Conservation (phyloP, 2,797 vertebrate genomes). For the Kryptopterus vitreolus region DNA sequence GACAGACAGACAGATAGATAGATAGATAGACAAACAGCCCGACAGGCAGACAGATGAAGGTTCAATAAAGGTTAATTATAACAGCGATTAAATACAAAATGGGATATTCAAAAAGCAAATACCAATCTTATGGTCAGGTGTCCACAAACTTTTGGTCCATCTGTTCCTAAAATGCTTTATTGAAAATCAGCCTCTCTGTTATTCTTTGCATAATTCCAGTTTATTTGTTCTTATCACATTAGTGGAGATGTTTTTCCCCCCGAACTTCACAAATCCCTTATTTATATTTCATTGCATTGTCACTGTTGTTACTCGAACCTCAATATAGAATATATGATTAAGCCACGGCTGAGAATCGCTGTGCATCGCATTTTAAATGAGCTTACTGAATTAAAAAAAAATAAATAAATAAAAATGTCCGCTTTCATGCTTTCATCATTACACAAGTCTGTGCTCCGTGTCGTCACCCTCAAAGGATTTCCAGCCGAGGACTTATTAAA, state of each 20-base stretch:
- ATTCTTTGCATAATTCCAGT: no score
- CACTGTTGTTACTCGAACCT: constrained; percentile 59
- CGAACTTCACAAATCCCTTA: neutral
- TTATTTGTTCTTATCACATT: neutral
- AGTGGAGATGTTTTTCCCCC: constrained; percentile 38
- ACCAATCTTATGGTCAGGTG: no score
- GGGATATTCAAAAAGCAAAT: no score
- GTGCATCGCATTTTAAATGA: constrained; percentile 36
- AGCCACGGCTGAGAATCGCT: constrained; percentile 43
- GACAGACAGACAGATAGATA: no score
- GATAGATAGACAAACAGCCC: no score
- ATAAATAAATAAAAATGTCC: constrained; percentile 31
- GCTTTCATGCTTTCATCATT: constrained; percentile 30
- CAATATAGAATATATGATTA: constrained; percentile 65
- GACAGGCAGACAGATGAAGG: no score
- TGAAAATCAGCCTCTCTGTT: no score
- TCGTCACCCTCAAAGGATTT: constrained; percentile 26
- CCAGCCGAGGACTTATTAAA: constrained; percentile 32
- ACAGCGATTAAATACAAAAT: no score
- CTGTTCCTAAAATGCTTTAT: no score
- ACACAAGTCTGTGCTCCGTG: constrained; percentile 36
- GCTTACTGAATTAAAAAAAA: no score
- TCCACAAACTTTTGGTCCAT: no score
- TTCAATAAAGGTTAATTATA: no score
- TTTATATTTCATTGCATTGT: constrained; percentile 67